Base-by-base conservation (phyloP, 1,140 invertebrate species). In the Parasteatoda tepidariorum region DNA sequence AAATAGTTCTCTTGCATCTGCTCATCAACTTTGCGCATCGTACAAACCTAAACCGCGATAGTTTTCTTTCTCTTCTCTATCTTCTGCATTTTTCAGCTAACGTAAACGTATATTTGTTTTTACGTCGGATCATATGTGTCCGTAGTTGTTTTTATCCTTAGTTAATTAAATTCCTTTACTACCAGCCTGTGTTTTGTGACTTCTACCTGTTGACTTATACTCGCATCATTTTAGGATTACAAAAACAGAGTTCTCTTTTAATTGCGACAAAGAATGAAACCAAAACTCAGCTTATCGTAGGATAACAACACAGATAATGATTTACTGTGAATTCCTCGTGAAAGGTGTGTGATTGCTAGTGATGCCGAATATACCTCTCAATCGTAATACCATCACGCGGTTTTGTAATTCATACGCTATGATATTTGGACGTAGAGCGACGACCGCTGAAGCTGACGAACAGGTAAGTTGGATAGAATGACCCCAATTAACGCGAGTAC, bases 391-490 rank as follows among this genome's bases (percentile, higher is more conserved):
- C 64, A 81, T 81, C 28, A 70, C 48, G 26, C 78, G 78, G 13
- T 70, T 81, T 41, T 70, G 54, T 48, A 67, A 78, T 67, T 78
- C 75, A 30, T 70, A 81, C 70, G 54, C 78, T 18, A 81, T 81
- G 78, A 81, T 81, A 70, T 81, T 81, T 61, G 78, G 78, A 34
- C 38, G 75, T 18, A 78, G 54, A 62, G 31, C 78, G 28, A 30
- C 62, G 30, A 22, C 66, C 31, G 33, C 28, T 22, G 76, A 81
- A 59, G 76, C 54, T 30, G 76, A 81, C 18, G 48, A 70, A 61
- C 76, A 81, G 66, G 76, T 81, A 70, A 70, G 75, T 78, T 41
- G 54, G 66, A 81, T 68, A 64, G 75, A 67, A 66, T 78, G 75
- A 78, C 78, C 67, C 78, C 78, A 81, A 81, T 81, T 81, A 79